phyloP scores from a whole-genome alignment of 2,113 vertebrate genomes.

The Vidua macroura region DNA sequence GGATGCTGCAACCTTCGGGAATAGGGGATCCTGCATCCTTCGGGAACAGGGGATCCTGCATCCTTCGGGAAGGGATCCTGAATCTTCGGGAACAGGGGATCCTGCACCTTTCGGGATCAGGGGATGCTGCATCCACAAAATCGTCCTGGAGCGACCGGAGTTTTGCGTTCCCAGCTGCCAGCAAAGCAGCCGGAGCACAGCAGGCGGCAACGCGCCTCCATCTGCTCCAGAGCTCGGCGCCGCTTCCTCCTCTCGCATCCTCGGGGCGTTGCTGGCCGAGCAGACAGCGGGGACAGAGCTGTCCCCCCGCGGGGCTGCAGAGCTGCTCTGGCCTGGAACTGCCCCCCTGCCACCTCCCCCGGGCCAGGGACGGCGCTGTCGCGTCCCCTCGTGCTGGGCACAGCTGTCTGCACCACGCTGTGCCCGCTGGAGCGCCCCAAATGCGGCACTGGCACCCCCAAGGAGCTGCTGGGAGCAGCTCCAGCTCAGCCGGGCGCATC shows the following conservation, averaged over 20 bases:
- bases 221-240: background rate
- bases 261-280: background rate
- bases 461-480: background rate
- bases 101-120: background rate
- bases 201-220: background rate
- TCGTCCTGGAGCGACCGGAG: background rate
- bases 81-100: background rate
- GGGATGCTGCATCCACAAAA: background rate
- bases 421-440: background rate
- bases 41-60: background rate
- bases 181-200: background rate
- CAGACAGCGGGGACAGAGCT: background rate
- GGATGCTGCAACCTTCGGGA: background rate
- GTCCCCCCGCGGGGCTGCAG: rapidly evolving
- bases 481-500: background rate
- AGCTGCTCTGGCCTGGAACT: background rate
- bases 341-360: background rate
- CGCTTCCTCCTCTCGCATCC: background rate
- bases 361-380: background rate
- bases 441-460: rapidly evolving
- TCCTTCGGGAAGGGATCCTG: background rate
- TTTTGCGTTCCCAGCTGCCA: rapidly evolving
- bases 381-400: rapidly evolving
- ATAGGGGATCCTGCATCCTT: background rate
- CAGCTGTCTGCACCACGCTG: rapidly evolving